Evolutionary conservation across 2,113 vertebrate genomes (phyloP).

Genomic region (Lepisosteus oculatus): DNA sequence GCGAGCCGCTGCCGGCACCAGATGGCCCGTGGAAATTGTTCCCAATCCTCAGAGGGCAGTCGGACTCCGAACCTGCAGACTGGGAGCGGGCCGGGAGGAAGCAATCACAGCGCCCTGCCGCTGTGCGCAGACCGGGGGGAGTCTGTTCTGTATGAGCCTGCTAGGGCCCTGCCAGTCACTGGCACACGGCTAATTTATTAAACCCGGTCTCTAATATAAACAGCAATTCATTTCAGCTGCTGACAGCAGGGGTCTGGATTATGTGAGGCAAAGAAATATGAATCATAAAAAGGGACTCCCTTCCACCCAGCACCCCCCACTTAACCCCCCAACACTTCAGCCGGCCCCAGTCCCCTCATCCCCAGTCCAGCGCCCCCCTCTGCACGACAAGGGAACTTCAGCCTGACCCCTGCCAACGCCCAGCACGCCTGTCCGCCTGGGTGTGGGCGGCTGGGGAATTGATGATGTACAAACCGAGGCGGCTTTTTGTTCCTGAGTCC

Average conservation of each 20-base stretch:
- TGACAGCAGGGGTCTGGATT: slow-evolving; percentile 94
- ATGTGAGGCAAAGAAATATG: slow-evolving; percentile 79
- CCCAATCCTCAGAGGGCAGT: slow-evolving; percentile 81
- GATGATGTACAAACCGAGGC: no score
- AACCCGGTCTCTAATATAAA: slow-evolving; percentile 99
- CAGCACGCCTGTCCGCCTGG: no score
- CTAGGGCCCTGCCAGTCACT: slow-evolving; percentile 82
- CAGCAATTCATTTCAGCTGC: slow-evolving; percentile 96
- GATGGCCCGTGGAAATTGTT: slow-evolving; percentile 87
- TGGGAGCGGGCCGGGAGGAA: slow-evolving; percentile 78
- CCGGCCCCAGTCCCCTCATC: no score
- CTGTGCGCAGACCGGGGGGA: slow-evolving; percentile 52
- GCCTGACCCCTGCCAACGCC: neutral
- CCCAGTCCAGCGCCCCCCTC: no score
- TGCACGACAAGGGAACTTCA: neutral
- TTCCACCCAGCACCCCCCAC: neutral
- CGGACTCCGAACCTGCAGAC: slow-evolving; percentile 77
- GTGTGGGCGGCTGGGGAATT: no score
- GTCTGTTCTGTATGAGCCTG: slow-evolving; percentile 88
- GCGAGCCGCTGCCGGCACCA: slow-evolving; percentile 67
- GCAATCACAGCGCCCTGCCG: slow-evolving; percentile 80
- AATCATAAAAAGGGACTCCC: slow-evolving; percentile 9
- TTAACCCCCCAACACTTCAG: neutral
- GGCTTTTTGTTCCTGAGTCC: no score
- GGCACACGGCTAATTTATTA: slow-evolving; percentile 98